phyloP scores from a whole-genome alignment of 2,888 invertebrate species.

The Drosophila colorata region DNA sequence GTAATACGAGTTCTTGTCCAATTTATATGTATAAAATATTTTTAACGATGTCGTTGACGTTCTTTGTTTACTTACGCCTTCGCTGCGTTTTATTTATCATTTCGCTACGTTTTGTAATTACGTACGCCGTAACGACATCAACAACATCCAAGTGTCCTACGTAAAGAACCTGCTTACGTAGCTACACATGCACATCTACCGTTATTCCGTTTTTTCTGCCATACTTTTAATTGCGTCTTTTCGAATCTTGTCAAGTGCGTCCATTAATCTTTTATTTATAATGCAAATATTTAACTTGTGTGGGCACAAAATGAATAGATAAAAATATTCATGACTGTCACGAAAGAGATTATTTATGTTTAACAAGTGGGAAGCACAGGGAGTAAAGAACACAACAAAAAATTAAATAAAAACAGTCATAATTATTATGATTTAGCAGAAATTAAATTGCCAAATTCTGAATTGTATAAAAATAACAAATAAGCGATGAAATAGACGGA shows the following conservation, averaged over 20 bases:
- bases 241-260: conserved; percentile 15
- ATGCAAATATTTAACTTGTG: conserved; percentile 30
- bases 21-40: conserved; percentile 27
- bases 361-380: conserved; percentile 28
- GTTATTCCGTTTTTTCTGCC: conserved; percentile 1
- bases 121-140: conserved; percentile 21
- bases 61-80: conserved; percentile 11
- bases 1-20: conserved; percentile 27
- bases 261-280: conserved; percentile 49
- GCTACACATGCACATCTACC: conserved; percentile 1
- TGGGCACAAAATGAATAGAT: no score
- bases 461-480: not conserved
- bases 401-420: not conserved
- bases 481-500: not conserved
- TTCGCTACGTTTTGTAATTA: conserved; percentile 12
- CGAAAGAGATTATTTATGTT: conserved; percentile 25
- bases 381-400: conserved; percentile 8
- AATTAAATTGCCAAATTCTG: not conserved
- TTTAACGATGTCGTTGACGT: conserved; percentile 12
- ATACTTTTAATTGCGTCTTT: conserved; percentile 31
- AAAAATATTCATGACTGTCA: conserved; percentile 8
- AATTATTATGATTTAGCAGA: not conserved
- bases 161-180: conserved; percentile 11
- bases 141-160: conserved; percentile 10
- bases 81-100: conserved; percentile 36